Conservation (phyloP, 2,113 vertebrate species). For the Scytalopus superciliaris region DNA sequence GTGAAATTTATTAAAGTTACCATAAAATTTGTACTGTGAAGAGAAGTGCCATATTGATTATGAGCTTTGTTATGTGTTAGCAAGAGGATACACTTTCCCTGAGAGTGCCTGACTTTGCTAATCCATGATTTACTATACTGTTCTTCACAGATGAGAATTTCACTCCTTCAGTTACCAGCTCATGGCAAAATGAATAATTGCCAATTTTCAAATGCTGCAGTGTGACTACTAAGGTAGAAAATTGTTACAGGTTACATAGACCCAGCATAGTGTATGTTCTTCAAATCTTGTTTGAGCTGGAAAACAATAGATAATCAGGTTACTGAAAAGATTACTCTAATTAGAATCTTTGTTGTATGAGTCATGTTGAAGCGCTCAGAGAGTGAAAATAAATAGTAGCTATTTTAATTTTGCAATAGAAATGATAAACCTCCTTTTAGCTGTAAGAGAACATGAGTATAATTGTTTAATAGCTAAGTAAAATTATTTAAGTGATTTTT, state of each 20-base stretch:
- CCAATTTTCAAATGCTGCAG: background rate
- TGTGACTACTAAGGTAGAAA: slow-evolving; percentile 36
- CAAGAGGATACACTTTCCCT: background rate
- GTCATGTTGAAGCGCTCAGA: background rate
- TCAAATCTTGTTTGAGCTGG: slow-evolving; percentile 2
- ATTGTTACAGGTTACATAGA: background rate
- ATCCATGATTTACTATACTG: background rate
- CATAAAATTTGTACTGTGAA: background rate
- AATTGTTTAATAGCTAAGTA: slow-evolving; percentile 42
- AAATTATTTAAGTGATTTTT: slow-evolving; percentile 36
- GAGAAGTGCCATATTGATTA: background rate
- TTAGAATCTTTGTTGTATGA: slow-evolving; percentile 21
- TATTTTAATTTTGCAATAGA: slow-evolving; percentile 18
- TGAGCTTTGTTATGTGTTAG: background rate
- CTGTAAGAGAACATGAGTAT: background rate
- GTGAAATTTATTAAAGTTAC: background rate
- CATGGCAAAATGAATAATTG: slow-evolving; percentile 45
- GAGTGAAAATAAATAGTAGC: slow-evolving; percentile 14
- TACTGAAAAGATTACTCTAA: slow-evolving; percentile 5
- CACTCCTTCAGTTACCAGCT: background rate
- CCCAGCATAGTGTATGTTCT: background rate
- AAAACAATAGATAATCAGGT: slow-evolving; percentile 5
- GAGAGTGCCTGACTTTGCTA: background rate
- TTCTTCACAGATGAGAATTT: slow-evolving; percentile 14
- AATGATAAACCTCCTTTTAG: background rate